Base-by-base conservation (phyloP, 2,888 invertebrate genomes). In the Anaspis maculata region DNA sequence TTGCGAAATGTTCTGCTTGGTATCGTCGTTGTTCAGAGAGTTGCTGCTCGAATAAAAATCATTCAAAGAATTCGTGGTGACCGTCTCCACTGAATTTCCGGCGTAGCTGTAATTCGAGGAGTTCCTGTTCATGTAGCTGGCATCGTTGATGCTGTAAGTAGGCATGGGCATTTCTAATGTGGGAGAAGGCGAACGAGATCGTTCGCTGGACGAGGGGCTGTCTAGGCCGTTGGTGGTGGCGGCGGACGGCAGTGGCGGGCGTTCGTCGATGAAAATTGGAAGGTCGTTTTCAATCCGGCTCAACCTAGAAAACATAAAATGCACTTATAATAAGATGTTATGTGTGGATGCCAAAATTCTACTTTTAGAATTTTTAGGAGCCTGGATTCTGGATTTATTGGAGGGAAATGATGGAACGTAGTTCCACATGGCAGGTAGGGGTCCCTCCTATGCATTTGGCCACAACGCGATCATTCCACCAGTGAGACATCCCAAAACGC, bases 171-270 rank as follows among this genome's bases (percentile, higher is more conserved):
- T 39, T 39, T 62, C 63, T 10, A 57, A 44, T 1, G 59, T 49
- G 9, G 62, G 59, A 1, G 64, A 64, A 1, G 64, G 62, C 10
- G 64, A 62, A 15, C 62, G 44, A 6, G 60, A 54, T 15, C 64
- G 38, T 41, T 64, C 63, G 26, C 39, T 47, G 4, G 50, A 37
- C 3, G 52, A 42, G 3, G 52, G 45, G 28, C 46, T 54, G 35
- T 63, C 64, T 13, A 59, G 44, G 15, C 64, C 64, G 36, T 64
- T 65, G 30, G 58, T 49, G 4, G 44, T 26, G 30, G 58, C 49
- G 4, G 44, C 27, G 5, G 24, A 9, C 12, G 56, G 44, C 15
- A 53, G 14, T 13, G 14, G 35, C 7, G 56, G 51, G 1, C 48
- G 44, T 38, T 62, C 62, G 22, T 62, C 62, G n/a, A n/a, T n/a